Conservation (phyloP, 2,888 invertebrate genomes). For the Lasioglossum leucozonium region DNA sequence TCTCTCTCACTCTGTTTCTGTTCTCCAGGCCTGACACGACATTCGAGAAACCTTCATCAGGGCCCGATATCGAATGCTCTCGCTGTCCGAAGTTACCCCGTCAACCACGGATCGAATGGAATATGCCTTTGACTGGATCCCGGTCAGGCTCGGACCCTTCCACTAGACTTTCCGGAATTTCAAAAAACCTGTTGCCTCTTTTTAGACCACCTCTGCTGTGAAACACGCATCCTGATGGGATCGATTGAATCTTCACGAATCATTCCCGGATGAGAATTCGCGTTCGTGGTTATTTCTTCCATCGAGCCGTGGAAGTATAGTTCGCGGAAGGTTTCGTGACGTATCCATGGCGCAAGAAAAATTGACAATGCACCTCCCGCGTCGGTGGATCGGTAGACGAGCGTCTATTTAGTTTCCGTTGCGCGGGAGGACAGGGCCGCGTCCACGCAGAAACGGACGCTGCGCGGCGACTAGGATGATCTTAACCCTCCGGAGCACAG, state of each 20-base stretch:
- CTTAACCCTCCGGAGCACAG: constrained; percentile 36
- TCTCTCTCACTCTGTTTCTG: constrained; percentile 40
- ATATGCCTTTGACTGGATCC: constrained; percentile 59
- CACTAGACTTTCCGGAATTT: constrained; percentile 46
- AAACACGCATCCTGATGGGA: neutral
- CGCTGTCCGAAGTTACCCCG: constrained; percentile 44
- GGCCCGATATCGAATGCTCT: constrained; percentile 56
- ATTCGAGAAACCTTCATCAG: constrained; percentile 71
- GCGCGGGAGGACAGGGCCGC: neutral
- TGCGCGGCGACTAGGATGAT: constrained; percentile 3
- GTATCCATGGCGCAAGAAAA: neutral
- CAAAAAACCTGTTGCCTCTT: constrained; percentile 12
- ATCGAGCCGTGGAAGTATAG: neutral
- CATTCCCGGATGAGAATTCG: neutral
- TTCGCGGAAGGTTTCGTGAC: neutral
- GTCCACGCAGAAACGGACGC: constrained; percentile 42
- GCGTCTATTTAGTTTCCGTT: neutral
- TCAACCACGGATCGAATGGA: constrained; percentile 52
- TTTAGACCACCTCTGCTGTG: neutral
- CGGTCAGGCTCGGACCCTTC: constrained; percentile 38
- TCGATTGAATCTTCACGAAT: neutral
- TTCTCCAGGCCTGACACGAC: constrained; percentile 56
- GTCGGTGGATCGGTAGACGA: neutral
- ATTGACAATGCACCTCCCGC: neutral
- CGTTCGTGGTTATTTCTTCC: no score